phyloP scores from a whole-genome alignment of 2,888 invertebrate species.

The Eurytoma adleriae region DNA sequence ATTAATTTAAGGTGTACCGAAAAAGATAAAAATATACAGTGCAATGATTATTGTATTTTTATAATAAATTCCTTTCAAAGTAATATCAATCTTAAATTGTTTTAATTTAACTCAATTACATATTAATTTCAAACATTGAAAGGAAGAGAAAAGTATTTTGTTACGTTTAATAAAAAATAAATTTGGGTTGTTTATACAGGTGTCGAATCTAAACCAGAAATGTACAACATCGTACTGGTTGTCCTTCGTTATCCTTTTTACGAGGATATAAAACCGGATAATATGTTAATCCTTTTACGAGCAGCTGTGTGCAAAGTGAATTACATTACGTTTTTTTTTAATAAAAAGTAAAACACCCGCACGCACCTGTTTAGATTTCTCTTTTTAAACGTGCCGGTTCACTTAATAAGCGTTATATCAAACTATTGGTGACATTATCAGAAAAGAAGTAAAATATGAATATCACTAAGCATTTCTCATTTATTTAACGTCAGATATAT shows the following conservation, averaged over 20 bases:
- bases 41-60: too few species aligned
- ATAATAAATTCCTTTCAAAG: too few species aligned
- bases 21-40: too few species aligned
- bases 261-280: conserved; percentile 22
- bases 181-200: neutral
- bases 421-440: neutral
- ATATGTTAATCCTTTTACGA: conserved; percentile 32
- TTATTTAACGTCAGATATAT: neutral
- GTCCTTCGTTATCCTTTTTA: conserved; percentile 21
- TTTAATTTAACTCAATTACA: too few species aligned
- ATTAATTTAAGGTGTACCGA: too few species aligned
- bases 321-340: neutral
- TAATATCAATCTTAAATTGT: too few species aligned
- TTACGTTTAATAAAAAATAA: neutral
- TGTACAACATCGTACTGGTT: neutral
- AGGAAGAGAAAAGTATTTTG: neutral
- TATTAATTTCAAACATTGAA: too few species aligned
- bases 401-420: too few species aligned
- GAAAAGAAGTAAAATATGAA: neutral
- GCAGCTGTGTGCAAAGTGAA: neutral
- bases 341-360: too few species aligned
- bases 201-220: conserved; percentile 24
- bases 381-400: neutral
- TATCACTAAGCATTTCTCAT: neutral
- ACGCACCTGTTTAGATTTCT: neutral